Percentiles rank a stretch among this genome's conserved stretches.
Conservation (phyloP, 1,140 invertebrate species). For the Teleopsis dalmanni region DNA sequence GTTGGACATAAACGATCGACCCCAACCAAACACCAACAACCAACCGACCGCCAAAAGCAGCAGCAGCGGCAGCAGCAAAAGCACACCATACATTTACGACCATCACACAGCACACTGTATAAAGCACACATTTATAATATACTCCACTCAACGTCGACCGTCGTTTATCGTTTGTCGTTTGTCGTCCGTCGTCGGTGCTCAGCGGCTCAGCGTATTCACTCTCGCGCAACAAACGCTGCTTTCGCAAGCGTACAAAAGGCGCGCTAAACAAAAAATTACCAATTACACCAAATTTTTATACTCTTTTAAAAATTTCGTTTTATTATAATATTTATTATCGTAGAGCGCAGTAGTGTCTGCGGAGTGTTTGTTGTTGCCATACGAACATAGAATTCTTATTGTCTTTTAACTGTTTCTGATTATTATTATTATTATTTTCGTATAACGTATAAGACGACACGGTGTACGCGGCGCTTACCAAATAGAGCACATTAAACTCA, state of each 20-base stretch:
- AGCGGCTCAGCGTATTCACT: constrained; percentile 13
- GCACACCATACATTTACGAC: too few species aligned
- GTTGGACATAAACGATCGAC: background rate
- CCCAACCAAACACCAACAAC: background rate
- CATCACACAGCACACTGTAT: constrained; percentile 6
- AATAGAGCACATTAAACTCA: background rate
- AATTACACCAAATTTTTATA: constrained; percentile 46
- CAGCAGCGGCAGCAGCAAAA: background rate
- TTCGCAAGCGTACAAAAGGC: constrained; percentile 13
- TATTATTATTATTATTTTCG: constrained; percentile 15
- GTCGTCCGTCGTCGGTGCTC: background rate
- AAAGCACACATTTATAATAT: background rate
- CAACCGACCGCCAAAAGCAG: background rate
- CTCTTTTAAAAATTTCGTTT: constrained; percentile 46
- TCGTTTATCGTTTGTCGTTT: too few species aligned
- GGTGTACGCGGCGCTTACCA: constrained; percentile 1
- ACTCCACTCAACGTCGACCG: too few species aligned
- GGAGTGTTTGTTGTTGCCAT: constrained; percentile 19
- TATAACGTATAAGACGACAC: constrained; percentile 4
- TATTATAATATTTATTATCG: constrained; percentile 46
- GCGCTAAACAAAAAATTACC: constrained; percentile 45
- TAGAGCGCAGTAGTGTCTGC: constrained; percentile 44
- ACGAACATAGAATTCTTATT: constrained; percentile 25
- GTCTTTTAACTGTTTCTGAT: constrained; percentile 36
- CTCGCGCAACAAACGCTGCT: background rate